Evolutionary conservation across 1,140 invertebrate species (phyloP).

Genomic region (Drosophila saltans): DNA sequence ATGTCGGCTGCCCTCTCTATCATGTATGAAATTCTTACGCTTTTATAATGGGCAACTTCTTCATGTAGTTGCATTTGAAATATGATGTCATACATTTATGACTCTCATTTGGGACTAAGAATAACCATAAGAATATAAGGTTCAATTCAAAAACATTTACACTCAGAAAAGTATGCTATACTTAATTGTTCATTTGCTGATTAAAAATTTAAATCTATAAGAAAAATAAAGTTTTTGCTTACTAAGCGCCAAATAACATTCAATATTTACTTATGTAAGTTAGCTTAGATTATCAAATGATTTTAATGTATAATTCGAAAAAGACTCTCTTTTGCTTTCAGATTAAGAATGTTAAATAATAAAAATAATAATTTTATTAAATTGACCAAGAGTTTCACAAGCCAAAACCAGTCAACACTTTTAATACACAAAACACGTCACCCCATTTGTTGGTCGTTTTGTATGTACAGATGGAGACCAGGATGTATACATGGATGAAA

Average conservation of each 20-base stretch:
- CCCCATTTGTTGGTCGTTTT: neutral
- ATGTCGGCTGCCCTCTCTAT: too few relatives aligned
- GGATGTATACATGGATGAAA: neutral
- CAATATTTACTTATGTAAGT: too few relatives aligned
- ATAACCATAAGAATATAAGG: neutral
- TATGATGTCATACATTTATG: constrained; percentile 70
- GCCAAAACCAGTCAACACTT: neutral
- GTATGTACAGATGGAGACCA: neutral
- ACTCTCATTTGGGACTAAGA: neutral
- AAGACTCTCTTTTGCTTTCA: too few relatives aligned
- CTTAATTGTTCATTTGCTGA: neutral
- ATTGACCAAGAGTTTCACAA: too few relatives aligned
- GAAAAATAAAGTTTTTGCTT: too few relatives aligned
- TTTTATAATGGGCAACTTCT: neutral
- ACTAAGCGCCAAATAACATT: too few relatives aligned
- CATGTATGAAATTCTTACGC: neutral
- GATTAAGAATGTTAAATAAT: too few relatives aligned
- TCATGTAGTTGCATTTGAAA: constrained; percentile 28
- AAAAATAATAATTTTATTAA: too few relatives aligned
- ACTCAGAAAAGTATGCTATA: neutral
- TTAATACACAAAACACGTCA: neutral
- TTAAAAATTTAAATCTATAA: neutral
- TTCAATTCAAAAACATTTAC: neutral
- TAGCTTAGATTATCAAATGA: too few relatives aligned
- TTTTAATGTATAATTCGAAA: too few relatives aligned